phyloP scores from a whole-genome alignment of 2,113 vertebrate species.

The Gnathonemus echidnorhynchus region DNA sequence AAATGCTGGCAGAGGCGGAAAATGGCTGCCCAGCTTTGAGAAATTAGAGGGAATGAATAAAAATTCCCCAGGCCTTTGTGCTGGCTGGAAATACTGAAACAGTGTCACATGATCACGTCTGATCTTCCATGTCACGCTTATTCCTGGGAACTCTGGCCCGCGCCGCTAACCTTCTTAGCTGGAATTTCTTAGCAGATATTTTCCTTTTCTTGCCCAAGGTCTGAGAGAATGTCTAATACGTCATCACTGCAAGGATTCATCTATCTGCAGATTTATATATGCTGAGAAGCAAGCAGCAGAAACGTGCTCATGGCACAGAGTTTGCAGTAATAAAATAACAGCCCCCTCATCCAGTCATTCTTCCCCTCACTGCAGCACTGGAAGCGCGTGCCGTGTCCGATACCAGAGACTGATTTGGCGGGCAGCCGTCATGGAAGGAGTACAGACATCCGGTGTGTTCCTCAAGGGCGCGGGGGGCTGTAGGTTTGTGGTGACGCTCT shows the following conservation, averaged over 20 bases:
- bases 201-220: neutral
- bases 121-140: neutral
- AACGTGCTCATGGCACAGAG: neutral
- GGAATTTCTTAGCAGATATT: neutral
- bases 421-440: neutral
- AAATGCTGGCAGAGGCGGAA: neutral
- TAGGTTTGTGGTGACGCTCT: neutral
- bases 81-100: neutral
- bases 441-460: neutral
- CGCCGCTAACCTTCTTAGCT: neutral
- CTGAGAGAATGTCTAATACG: neutral
- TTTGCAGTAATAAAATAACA: neutral
- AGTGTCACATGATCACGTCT: neutral
- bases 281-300: neutral
- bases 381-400: neutral
- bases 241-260: conserved; percentile 6
- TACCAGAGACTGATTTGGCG: conserved; percentile 30
- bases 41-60: neutral
- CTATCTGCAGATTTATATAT: neutral
- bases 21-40: neutral
- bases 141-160: neutral
- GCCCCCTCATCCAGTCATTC: neutral
- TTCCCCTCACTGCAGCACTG: neutral
- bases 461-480: neutral
- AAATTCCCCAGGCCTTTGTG: neutral